Evolutionary conservation across 1,140 invertebrate genomes (phyloP).

Genomic region (Tetramorium alpestre): DNA sequence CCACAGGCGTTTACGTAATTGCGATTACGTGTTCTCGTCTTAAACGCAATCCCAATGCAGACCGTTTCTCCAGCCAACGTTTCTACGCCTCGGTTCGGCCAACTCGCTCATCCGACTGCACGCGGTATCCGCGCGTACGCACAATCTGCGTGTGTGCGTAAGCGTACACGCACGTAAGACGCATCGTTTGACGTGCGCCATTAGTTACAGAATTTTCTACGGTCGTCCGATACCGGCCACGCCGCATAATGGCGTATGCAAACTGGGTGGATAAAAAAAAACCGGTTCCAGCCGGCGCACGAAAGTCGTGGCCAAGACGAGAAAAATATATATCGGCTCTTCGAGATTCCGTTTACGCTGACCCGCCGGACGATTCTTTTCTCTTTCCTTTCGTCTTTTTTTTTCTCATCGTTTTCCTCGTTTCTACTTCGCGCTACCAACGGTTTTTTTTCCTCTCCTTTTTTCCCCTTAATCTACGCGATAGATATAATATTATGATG

Average conservation of each 20-base stretch:
- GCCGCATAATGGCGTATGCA: constrained; percentile 58
- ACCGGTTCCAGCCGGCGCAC: constrained; percentile 66
- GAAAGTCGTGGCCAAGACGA: constrained; percentile 58
- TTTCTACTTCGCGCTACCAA: background rate
- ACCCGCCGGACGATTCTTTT: background rate
- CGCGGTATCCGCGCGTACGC: background rate
- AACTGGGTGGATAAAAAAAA: constrained; percentile 65
- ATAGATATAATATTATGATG: background rate
- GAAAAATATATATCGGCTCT: constrained; percentile 63
- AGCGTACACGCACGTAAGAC: background rate
- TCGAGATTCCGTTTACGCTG: constrained; percentile 43
- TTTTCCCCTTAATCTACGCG: background rate
- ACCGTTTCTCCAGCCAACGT: constrained; percentile 39
- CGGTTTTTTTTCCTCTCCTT: background rate
- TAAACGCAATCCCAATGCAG: constrained; percentile 42
- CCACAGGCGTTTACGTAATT: constrained; percentile 62
- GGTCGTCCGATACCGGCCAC: constrained; percentile 34
- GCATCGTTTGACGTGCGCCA: constrained; percentile 64
- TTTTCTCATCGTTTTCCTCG: background rate
- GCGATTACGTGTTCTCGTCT: constrained; percentile 66
- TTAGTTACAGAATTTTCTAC: constrained; percentile 70
- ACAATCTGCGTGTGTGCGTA: background rate
- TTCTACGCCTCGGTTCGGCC: background rate
- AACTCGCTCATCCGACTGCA: background rate
- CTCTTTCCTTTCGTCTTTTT: background rate